Conservation (phyloP, 1,140 invertebrate genomes). For the Wiebesia pumilae region DNA sequence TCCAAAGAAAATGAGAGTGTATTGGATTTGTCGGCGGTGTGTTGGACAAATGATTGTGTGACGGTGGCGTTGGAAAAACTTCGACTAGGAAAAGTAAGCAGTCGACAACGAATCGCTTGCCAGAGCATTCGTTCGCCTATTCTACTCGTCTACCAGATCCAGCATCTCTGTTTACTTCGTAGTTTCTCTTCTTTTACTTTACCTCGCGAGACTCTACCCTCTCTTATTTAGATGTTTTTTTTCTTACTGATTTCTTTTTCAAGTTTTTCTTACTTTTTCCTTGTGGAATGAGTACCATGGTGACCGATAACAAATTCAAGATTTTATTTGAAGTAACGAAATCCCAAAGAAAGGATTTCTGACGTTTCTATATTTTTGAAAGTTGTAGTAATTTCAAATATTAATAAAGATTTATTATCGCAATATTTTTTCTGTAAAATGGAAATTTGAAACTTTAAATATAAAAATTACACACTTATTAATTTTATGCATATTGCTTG, state of each 20-base stretch:
- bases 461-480: too few species aligned
- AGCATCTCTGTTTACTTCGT: background rate
- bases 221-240: background rate
- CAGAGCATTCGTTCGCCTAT: conserved; percentile 53
- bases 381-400: too few species aligned
- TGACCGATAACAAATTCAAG: background rate
- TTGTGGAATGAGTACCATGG: background rate
- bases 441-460: too few species aligned
- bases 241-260: background rate
- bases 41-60: conserved; percentile 73
- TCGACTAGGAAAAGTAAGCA: conserved; percentile 41
- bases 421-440: too few species aligned
- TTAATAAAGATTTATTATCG: too few species aligned
- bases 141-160: conserved; percentile 43
- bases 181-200: background rate
- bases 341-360: background rate
- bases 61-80: conserved; percentile 69
- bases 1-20: conserved; percentile 52
- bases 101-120: background rate
- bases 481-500: too few species aligned
- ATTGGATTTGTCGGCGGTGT: conserved; percentile 73
- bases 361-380: too few species aligned
- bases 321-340: background rate
- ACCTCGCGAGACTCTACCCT: background rate
- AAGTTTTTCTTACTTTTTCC: background rate